A percentile compares a stretch with the other conserved stretches of the same genome.
These are phyloP conservation scores for Scarus forsteni DNA, from an alignment of 2,797 vertebrate genomes.

Conservation along the genomic window DNA sequence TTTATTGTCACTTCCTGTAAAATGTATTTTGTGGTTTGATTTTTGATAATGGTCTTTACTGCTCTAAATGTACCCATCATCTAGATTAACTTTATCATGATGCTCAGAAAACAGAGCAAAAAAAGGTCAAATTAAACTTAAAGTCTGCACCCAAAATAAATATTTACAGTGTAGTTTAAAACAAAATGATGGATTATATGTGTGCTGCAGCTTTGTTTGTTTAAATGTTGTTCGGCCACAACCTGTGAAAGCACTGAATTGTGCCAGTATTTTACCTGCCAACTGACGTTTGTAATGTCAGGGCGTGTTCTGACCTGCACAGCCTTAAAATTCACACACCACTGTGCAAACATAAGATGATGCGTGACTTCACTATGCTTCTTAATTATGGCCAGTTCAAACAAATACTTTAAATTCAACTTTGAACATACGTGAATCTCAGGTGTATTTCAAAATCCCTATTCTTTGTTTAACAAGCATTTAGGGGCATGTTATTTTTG, in stretches of 20 bases:
- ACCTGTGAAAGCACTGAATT: background rate
- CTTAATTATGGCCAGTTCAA: background rate
- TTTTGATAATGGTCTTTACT: no score
- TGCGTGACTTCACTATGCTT: background rate
- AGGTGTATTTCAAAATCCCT: background rate
- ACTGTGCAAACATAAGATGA: background rate
- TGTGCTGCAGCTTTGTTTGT: background rate
- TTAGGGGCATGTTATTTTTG: background rate
- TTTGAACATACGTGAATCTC: background rate
- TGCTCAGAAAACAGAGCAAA: no score
- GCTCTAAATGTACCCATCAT: no score
- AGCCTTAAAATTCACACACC: background rate
- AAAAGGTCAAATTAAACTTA: no score
- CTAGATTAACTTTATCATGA: no score
- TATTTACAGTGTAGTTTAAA: background rate
- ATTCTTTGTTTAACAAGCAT: background rate
- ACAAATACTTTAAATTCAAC: background rate
- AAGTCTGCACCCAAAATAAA: no score
- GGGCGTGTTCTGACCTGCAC: background rate
- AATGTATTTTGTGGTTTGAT: no score
- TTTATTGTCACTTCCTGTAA: no score
- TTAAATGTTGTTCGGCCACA: background rate
- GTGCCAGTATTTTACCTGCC: background rate
- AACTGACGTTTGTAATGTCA: constrained; percentile 1
- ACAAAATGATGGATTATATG: background rate